phyloP scores from a whole-genome alignment of 1,140 invertebrate species.

The Drosophila novamexicana region DNA sequence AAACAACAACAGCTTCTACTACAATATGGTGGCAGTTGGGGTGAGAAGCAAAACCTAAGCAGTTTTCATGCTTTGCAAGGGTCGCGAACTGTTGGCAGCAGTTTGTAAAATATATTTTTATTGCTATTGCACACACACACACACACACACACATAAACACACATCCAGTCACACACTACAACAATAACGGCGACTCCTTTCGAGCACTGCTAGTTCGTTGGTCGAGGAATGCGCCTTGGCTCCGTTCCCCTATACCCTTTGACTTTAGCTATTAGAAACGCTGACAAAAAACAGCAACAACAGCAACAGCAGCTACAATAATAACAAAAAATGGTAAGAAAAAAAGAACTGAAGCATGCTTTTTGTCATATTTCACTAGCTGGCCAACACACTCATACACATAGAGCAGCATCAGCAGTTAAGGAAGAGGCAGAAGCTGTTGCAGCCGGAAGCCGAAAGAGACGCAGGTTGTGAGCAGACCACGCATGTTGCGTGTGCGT shows the following conservation, averaged over 20 bases:
- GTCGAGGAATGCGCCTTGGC: constrained; percentile 30
- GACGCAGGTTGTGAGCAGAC: constrained; percentile 39
- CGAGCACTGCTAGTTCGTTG: constrained; percentile 31
- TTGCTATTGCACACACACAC: constrained; percentile 70
- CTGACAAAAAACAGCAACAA: constrained; percentile 64
- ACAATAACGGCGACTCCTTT: constrained; percentile 57
- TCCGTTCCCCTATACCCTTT: constrained; percentile 43
- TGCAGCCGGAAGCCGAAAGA: neutral
- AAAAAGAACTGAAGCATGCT: constrained; percentile 67
- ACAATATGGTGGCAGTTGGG: constrained; percentile 4
- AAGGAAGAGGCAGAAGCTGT: constrained; percentile 1
- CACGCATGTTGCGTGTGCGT: constrained; percentile 76
- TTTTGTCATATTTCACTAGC: constrained; percentile 78
- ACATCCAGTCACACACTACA: constrained; percentile 19
- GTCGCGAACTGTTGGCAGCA: constrained; percentile 64
- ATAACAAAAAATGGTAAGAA: constrained; percentile 18
- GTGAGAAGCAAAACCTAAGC: constrained; percentile 65
- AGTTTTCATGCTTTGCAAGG: constrained; percentile 59
- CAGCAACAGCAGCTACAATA: constrained; percentile 36
- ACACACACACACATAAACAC: constrained; percentile 27
- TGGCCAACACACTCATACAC: constrained; percentile 28
- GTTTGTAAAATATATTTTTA: constrained; percentile 83
- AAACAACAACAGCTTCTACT: constrained; percentile 36
- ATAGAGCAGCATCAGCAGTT: constrained; percentile 20
- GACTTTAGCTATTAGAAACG: constrained; percentile 74